phyloP scores from a whole-genome alignment of 2,888 invertebrate genomes.

The Lasioglossum zephyrum region DNA sequence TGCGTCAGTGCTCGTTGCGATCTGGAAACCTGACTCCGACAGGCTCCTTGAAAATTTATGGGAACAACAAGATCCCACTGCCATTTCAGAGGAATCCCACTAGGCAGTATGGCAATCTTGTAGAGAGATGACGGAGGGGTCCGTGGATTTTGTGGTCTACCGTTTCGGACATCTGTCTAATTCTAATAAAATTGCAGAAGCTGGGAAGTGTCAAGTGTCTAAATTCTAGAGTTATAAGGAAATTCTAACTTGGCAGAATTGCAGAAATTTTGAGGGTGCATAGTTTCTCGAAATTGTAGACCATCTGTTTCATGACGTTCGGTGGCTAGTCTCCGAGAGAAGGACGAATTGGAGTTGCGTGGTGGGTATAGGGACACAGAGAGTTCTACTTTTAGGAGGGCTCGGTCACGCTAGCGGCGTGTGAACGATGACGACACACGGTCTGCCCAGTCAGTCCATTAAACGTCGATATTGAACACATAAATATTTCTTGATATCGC shows the following conservation, averaged over 20 bases:
- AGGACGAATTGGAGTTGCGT: neutral
- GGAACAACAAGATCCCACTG: slow-evolving; percentile 5
- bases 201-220: too few relatives aligned
- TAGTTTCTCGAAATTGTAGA: neutral
- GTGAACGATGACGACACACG: slow-evolving; percentile 9
- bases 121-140: neutral
- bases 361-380: neutral
- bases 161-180: neutral
- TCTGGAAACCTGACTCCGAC: slow-evolving; percentile 25
- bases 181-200: too few relatives aligned
- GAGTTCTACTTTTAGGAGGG: neutral
- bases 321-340: too few relatives aligned
- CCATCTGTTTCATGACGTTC: neutral
- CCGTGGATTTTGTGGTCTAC: neutral
- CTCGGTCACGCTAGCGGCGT: neutral
- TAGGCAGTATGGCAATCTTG: neutral
- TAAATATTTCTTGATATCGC: slow-evolving; percentile 22
- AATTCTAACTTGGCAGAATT: too few relatives aligned
- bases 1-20: slow-evolving; percentile 20
- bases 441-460: slow-evolving; percentile 3
- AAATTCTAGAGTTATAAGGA: too few relatives aligned
- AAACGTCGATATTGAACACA: slow-evolving; percentile 15
- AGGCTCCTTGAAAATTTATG: slow-evolving; percentile 32
- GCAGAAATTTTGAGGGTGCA: too few relatives aligned
- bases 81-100: neutral